Conservation (phyloP, 2,797 vertebrate genomes). For the Paguma larvata region DNA sequence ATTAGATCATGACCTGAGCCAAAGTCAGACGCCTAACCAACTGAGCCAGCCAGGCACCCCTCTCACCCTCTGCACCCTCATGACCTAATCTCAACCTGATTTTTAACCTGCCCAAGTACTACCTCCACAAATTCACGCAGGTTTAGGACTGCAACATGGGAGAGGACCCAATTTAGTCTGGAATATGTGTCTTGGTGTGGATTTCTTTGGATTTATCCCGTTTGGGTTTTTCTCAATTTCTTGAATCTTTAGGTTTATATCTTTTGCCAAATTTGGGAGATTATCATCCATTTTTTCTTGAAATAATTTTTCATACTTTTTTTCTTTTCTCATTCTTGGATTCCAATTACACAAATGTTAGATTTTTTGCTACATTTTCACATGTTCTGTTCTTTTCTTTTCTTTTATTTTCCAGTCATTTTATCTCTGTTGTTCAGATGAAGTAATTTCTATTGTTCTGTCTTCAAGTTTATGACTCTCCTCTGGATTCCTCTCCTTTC, state of each 20-base stretch:
- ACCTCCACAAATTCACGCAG: not conserved
- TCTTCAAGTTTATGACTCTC: not conserved
- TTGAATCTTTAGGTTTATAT: not conserved
- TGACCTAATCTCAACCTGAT: not conserved
- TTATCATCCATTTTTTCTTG: not conserved
- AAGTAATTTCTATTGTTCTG: not conserved
- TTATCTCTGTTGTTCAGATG: not conserved
- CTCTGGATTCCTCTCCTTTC: not conserved
- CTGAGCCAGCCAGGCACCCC: not conserved
- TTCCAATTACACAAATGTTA: not conserved
- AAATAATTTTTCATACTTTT: not conserved
- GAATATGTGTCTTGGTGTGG: not conserved
- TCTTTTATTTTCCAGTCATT: not conserved
- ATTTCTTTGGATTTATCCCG: not conserved
- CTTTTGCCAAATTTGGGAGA: not conserved
- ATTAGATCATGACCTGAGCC: not conserved
- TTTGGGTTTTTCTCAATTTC: not conserved
- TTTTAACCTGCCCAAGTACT: not conserved
- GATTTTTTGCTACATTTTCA: not conserved
- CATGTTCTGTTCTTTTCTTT: not conserved
- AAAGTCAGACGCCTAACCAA: not conserved
- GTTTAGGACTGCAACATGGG: not conserved
- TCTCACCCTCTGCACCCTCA: too few species aligned
- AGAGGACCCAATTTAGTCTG: not conserved
- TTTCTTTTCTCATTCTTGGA: not conserved